phyloP scores from a whole-genome alignment of 2,888 invertebrate genomes.

The Vandiemenella viatica region DNA sequence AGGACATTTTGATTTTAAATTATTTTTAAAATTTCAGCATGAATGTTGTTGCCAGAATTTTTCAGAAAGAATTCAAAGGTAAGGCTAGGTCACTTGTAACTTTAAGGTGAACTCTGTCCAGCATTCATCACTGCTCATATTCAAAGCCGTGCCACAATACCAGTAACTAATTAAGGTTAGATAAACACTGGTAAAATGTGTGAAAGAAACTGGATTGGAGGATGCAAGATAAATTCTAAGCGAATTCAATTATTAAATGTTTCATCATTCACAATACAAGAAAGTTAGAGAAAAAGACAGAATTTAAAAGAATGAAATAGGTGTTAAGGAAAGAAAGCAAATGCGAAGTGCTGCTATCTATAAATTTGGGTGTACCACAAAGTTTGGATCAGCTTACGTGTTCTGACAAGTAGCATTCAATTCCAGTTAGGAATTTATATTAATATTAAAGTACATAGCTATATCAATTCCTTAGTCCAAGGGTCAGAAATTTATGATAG shows the following conservation, averaged over 20 bases:
- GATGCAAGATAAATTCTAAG: slow-evolving; percentile 2
- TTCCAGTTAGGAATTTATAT: neutral
- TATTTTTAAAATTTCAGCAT: no score
- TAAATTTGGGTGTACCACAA: neutral
- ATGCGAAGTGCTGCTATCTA: slow-evolving; percentile 4
- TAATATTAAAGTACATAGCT: neutral
- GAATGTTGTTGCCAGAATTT: no score
- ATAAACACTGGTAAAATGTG: slow-evolving; percentile 2
- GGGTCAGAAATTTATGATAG: no score
- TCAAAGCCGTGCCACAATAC: slow-evolving; percentile 7
- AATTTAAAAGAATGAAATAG: neutral
- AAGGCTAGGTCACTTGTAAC: no score
- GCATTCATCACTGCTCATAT: slow-evolving; percentile 7
- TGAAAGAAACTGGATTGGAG: slow-evolving; percentile 3
- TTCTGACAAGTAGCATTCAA: neutral
- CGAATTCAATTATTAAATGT: neutral
- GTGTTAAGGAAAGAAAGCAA: slow-evolving; percentile 1
- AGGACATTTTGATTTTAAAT: no score
- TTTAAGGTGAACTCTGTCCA: slow-evolving; percentile 2
- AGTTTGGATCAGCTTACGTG: neutral
- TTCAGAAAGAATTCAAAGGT: no score
- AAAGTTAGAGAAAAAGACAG: slow-evolving; percentile 4
- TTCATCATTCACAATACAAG: slow-evolving; percentile 4
- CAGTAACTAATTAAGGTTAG: slow-evolving; percentile 4
- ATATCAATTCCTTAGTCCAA: neutral